These are phyloP conservation scores for Ditula angustiorana DNA, from an alignment of 2,888 invertebrate genomes.

Conservation along the genomic window DNA sequence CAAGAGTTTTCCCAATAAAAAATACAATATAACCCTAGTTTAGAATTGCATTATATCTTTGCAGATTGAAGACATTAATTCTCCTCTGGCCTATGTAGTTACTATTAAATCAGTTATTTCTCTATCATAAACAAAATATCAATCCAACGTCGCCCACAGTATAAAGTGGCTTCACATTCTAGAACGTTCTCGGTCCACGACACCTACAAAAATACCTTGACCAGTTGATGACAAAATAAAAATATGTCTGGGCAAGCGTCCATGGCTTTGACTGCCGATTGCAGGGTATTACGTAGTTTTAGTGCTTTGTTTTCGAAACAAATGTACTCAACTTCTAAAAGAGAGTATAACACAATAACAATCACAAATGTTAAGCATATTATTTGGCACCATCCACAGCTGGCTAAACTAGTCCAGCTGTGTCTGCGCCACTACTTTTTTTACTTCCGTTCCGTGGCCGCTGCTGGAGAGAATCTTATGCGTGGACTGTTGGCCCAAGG, in stretches of 20 bases:
- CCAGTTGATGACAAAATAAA: constrained; percentile 25
- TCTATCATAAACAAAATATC: constrained; percentile 21
- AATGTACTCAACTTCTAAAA: neutral
- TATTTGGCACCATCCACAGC: too few species aligned
- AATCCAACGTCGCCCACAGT: constrained; percentile 20
- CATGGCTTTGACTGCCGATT: constrained; percentile 35
- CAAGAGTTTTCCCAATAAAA: too few species aligned
- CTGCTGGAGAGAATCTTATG: too few species aligned
- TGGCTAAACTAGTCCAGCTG: too few species aligned
- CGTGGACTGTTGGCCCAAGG: too few species aligned
- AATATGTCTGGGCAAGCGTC: constrained; percentile 35
- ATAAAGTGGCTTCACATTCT: neutral
- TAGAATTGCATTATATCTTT: too few species aligned
- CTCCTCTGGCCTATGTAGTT: neutral
- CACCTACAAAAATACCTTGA: constrained; percentile 19
- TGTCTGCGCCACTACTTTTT: too few species aligned
- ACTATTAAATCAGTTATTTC: neutral
- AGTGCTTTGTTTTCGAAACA: constrained; percentile 1
- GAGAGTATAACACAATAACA: too few species aligned
- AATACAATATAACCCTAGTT: too few species aligned
- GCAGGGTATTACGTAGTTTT: constrained; percentile 21
- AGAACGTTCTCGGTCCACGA: constrained; percentile 15
- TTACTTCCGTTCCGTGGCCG: too few species aligned
- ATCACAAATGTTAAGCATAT: too few species aligned
- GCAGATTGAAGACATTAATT: neutral